Conservation (phyloP, 2,797 vertebrate genomes). For the Rhodeus uyekii region DNA sequence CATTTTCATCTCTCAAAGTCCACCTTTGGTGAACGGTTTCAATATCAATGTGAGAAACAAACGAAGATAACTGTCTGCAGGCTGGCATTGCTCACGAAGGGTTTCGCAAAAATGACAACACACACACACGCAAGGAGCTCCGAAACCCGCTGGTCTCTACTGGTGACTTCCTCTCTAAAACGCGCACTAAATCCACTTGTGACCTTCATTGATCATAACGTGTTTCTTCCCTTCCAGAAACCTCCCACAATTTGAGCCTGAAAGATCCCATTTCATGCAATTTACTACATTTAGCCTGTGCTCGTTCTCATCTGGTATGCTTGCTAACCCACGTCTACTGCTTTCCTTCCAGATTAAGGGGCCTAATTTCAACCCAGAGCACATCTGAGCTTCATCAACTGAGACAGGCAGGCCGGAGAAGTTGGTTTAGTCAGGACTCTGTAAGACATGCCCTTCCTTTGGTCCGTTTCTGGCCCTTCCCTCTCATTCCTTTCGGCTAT, state of each 20-base stretch:
- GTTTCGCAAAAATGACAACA: constrained; percentile 31
- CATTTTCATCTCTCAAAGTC: constrained; percentile 48
- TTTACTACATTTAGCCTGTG: constrained; percentile 51
- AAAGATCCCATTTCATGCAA: constrained; percentile 40
- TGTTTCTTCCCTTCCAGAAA: constrained; percentile 18
- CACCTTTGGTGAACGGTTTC: constrained; percentile 8
- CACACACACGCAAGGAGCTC: constrained; percentile 4
- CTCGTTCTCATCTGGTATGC: constrained; percentile 45
- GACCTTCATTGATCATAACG: constrained; percentile 30
- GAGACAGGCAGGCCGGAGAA: constrained; percentile 54
- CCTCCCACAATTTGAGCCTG: constrained; percentile 30
- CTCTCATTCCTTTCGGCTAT: constrained; percentile 60
- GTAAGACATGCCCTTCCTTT: constrained; percentile 50
- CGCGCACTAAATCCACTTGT: constrained; percentile 1
- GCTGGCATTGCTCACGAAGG: constrained; percentile 49
- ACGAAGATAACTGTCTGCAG: constrained; percentile 50
- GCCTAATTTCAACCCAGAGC: constrained; percentile 47
- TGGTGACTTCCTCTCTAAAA: constrained; percentile 33
- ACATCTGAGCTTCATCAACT: constrained; percentile 54
- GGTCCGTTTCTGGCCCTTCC: constrained; percentile 49
- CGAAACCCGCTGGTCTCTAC: constrained; percentile 8
- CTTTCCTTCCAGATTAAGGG: constrained; percentile 44
- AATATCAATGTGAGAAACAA: constrained; percentile 55
- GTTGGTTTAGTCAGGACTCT: constrained; percentile 50
- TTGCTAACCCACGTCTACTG: constrained; percentile 42